These are phyloP conservation scores for Rosalia funebris DNA, from an alignment of 2,888 invertebrate species.

Conservation along the genomic window DNA sequence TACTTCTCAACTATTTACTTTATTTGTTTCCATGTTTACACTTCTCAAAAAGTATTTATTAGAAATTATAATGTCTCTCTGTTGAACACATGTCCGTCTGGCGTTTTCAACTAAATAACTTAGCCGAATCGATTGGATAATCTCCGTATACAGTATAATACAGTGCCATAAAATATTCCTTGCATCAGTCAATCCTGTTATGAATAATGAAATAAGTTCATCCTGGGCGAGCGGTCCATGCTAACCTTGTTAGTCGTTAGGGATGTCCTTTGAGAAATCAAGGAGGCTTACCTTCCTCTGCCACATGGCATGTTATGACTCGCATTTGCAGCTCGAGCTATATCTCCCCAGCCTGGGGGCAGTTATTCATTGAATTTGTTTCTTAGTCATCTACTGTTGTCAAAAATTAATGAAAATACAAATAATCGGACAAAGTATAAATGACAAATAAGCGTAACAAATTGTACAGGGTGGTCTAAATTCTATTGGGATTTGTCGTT, in stretches of 20 bases:
- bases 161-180: conserved; percentile 37
- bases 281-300: conserved; percentile 25
- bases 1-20: conserved; percentile 5
- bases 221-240: conserved; percentile 36
- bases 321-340: too few species aligned
- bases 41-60: conserved; percentile 12
- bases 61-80: conserved; percentile 14
- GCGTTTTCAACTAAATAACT: conserved; percentile 14
- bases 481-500: too few species aligned
- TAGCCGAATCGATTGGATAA: too few species aligned
- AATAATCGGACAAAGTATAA: too few species aligned
- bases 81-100: conserved; percentile 13
- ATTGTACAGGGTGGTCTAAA: too few species aligned
- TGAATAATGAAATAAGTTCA: conserved; percentile 48
- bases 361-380: too few species aligned
- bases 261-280: conserved; percentile 50
- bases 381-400: too few species aligned
- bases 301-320: conserved; percentile 30
- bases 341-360: too few species aligned
- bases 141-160: too few species aligned
- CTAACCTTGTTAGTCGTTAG: conserved; percentile 45
- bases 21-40: conserved; percentile 7
- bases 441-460: too few species aligned
- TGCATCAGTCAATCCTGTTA: conserved; percentile 43
- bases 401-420: too few species aligned